Base-by-base conservation (phyloP, 2,888 invertebrate genomes). In the Mesochorus sp. region DNA sequence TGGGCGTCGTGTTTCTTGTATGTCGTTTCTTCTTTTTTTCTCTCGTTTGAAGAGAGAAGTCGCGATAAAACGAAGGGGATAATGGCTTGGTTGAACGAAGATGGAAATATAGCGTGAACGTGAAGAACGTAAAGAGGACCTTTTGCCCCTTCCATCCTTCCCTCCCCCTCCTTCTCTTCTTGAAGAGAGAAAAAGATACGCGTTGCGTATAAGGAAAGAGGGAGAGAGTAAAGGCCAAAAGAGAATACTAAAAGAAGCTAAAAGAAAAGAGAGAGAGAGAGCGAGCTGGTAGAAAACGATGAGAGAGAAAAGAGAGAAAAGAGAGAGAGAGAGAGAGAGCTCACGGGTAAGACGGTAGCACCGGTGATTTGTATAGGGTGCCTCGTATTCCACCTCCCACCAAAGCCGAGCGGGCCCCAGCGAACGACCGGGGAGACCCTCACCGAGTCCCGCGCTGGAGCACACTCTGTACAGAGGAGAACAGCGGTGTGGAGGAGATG, bases 311-410 rank as follows among this genome's bases (percentile, higher is more conserved):
- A 77, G 72, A 59, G 66, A 77, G 71, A 80, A 80, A 37, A 73
- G 81, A 81, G n/a, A n/a, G n/a, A n/a, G 82, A 80, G 76, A 80
- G 84, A 82, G 82, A 81, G 84, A 84, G 86, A 78, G 75, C 81
- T 77, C 72, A 77, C 86, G 90, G 88, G 90, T 90, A 90, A 89
- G 89, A 88, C 90, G 88, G 90, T 89, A 90, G 90, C 89, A 68
- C 84, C 89, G 89, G 88, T 89, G 89, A 90, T 90, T 90, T 90
- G 90, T 90, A 90, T 90, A 88, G 88, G 89, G 88, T 86, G 87
- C 87, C 85, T 87, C 87, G 87, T 86, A 84, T 87, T 86, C 87
- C 85, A 85, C 87, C 84, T 84, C 85, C 85, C 85, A 83, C 86
- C 84, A 19, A 12, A 28, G 39, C 26, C 39, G 51, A 84, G 78